phyloP scores from a whole-genome alignment of 2,797 vertebrate genomes.

The Acanthopagrus latus region DNA sequence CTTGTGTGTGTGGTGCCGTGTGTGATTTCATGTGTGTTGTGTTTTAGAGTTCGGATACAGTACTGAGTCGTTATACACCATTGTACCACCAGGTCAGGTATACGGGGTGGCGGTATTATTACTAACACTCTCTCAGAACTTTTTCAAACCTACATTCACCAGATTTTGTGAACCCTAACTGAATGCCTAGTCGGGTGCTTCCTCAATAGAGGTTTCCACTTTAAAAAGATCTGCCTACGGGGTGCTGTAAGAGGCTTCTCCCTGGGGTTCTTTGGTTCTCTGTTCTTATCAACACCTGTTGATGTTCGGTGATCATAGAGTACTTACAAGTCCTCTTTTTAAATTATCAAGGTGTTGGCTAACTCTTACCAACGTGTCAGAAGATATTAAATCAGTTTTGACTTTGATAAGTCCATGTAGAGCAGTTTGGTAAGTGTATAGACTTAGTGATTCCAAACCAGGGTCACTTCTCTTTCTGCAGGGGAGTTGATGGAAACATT shows the following conservation, averaged over 20 bases:
- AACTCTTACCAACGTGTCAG: background rate
- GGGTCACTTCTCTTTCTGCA: background rate
- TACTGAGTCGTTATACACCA: slow-evolving; percentile 77
- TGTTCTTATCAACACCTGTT: slow-evolving; percentile 55
- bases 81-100: slow-evolving; percentile 80
- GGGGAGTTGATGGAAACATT: background rate
- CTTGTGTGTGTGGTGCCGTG: slow-evolving; percentile 19
- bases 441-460: slow-evolving; percentile 50
- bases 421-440: background rate
- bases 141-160: slow-evolving; percentile 20
- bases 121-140: slow-evolving; percentile 69
- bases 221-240: slow-evolving; percentile 1
- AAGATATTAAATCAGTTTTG: slow-evolving; percentile 10
- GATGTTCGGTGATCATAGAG: slow-evolving; percentile 47
- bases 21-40: slow-evolving; percentile 67
- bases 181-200: slow-evolving; percentile 15
- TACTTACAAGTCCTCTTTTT: background rate
- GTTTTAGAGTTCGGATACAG: slow-evolving; percentile 81
- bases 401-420: background rate
- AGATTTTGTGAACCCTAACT: slow-evolving; percentile 50
- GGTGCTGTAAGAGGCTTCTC: slow-evolving; percentile 27
- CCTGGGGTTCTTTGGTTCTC: slow-evolving; percentile 29
- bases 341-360: background rate
- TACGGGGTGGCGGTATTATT: slow-evolving; percentile 51
- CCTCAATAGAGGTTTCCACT: slow-evolving; percentile 12